Conservation (phyloP, 2,797 vertebrate species). For the Artibeus jamaicensis region DNA sequence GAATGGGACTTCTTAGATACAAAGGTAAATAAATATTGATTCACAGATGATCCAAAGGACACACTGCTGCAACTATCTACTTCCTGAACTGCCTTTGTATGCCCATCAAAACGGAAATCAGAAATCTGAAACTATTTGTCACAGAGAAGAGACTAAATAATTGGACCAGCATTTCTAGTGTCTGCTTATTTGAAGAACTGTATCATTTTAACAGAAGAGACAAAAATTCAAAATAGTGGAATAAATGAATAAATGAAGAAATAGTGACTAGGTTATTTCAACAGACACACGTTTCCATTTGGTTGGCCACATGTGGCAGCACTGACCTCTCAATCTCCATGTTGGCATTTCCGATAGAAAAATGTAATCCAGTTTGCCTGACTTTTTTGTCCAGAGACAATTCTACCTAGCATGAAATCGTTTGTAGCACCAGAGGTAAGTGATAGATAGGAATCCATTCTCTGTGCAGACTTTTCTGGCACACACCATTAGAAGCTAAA, state of each 20-base stretch:
- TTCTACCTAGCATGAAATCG: neutral
- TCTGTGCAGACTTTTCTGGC: neutral
- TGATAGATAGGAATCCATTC: neutral
- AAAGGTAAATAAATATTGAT: slow-evolving; percentile 10
- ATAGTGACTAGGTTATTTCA: neutral
- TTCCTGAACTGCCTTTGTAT: neutral
- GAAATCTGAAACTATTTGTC: slow-evolving; percentile 16
- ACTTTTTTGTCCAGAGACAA: neutral
- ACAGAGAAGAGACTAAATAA: neutral
- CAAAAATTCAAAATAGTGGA: slow-evolving; percentile 22
- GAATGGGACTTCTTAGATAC: neutral
- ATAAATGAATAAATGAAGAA: slow-evolving; percentile 16
- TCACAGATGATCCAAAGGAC: neutral
- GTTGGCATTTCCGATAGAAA: neutral
- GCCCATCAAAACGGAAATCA: neutral
- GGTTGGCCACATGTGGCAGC: neutral
- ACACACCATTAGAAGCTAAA: neutral
- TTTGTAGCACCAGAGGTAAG: neutral
- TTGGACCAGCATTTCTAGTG: neutral
- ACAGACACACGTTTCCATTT: neutral
- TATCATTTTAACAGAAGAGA: slow-evolving; percentile 5
- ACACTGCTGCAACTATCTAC: neutral
- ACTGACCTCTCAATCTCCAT: neutral
- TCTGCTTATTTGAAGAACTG: slow-evolving; percentile 12
- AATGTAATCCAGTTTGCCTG: neutral